Evolutionary conservation across 1,140 invertebrate species (phyloP).

Genomic region (Drosophila ercepeae): DNA sequence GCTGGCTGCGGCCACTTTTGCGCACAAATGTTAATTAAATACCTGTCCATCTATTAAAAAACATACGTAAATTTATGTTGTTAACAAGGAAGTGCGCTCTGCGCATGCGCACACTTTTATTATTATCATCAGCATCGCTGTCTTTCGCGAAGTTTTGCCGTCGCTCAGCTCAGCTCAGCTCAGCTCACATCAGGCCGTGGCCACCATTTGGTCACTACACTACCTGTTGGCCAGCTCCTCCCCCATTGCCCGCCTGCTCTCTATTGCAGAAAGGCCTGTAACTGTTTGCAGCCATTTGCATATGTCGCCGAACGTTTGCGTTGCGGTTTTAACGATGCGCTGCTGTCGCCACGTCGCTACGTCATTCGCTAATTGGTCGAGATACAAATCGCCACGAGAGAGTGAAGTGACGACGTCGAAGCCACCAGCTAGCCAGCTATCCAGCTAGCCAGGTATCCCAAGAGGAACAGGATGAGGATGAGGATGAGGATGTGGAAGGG

Average conservation of each 20-base stretch:
- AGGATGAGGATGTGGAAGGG: slow-evolving; percentile 47
- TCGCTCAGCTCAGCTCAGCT: slow-evolving; percentile 54
- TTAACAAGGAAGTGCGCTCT: slow-evolving; percentile 78
- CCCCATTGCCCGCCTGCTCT: slow-evolving; percentile 15
- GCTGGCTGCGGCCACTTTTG: slow-evolving; percentile 28
- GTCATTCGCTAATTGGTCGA: slow-evolving; percentile 77
- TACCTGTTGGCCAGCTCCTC: slow-evolving; percentile 14
- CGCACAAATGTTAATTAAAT: slow-evolving; percentile 77
- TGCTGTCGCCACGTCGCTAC: slow-evolving; percentile 68
- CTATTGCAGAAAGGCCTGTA: slow-evolving; percentile 30
- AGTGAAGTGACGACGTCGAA: slow-evolving; percentile 48
- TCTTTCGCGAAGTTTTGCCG: slow-evolving; percentile 24
- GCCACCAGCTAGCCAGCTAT: not conserved
- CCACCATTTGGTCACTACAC: slow-evolving; percentile 60
- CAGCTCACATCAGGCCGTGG: slow-evolving; percentile 38
- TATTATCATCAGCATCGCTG: slow-evolving; percentile 62
- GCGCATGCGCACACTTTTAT: slow-evolving; percentile 78
- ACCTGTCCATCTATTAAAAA: slow-evolving; percentile 77
- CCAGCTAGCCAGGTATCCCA: not conserved
- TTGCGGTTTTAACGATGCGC: slow-evolving; percentile 65
- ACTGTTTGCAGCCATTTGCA: slow-evolving; percentile 65
- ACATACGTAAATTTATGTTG: slow-evolving; percentile 81
- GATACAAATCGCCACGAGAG: slow-evolving; percentile 67
- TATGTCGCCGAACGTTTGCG: slow-evolving; percentile 61
- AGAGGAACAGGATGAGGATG: slow-evolving; percentile 32